A percentile compares a stretch with the other conserved stretches of the same genome.
Conservation (phyloP, 2,113 vertebrate species). For the Panthera tigris region DNA sequence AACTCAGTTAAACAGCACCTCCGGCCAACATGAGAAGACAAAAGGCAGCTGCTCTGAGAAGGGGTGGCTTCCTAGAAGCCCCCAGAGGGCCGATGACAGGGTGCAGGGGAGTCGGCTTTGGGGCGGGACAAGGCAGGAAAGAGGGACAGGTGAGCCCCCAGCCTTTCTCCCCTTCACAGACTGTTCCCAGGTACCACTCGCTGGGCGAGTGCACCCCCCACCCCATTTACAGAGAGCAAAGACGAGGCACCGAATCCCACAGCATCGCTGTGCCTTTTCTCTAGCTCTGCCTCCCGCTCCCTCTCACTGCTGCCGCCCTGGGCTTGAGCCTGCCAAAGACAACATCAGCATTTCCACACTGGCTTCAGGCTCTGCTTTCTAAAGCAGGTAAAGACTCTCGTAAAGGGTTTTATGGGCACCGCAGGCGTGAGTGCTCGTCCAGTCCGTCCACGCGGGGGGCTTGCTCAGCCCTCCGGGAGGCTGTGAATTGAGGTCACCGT, state of each 20-base stretch:
- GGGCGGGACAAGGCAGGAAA: rapidly evolving
- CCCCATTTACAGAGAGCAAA: rapidly evolving
- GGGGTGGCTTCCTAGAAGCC: neutral
- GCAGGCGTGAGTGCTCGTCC: rapidly evolving
- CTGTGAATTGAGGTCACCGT: rapidly evolving
- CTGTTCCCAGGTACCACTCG: rapidly evolving
- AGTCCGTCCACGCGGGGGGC: neutral
- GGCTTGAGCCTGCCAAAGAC: neutral
- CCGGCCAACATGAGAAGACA: rapidly evolving
- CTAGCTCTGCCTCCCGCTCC: rapidly evolving
- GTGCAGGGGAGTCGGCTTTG: rapidly evolving
- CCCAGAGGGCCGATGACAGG: rapidly evolving
- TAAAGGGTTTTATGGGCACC: neutral
- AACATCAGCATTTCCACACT: rapidly evolving
- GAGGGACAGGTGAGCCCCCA: neutral
- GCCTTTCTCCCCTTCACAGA: neutral
- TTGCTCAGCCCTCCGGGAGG: too few relatives aligned
- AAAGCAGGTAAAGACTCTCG: rapidly evolving
- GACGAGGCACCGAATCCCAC: rapidly evolving
- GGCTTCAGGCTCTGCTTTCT: neutral
- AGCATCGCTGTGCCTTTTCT: rapidly evolving
- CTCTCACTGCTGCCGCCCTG: neutral
- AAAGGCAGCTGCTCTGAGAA: neutral
- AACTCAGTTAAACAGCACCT: rapidly evolving
- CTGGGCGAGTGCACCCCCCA: rapidly evolving